Evolutionary conservation across 2,797 vertebrate genomes (phyloP), one percentile per base, ranked within the genome.

Genomic region (Tragopan temminckii): DNA sequence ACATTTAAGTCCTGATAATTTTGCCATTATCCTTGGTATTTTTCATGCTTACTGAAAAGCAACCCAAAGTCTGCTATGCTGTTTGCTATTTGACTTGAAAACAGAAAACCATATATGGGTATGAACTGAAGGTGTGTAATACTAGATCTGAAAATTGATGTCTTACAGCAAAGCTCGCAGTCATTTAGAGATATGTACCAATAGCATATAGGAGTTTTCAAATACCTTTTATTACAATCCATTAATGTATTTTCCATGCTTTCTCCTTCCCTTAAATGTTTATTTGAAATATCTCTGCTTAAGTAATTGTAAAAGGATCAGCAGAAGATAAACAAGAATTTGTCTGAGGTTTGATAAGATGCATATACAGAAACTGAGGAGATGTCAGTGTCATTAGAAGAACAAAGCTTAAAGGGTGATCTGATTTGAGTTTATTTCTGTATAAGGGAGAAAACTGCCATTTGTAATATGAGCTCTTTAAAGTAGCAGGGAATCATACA

Each of bases 391-490:
- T 52, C 53, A 35, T 55, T 90, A 84, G 35, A 43, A 92, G 77
- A 74, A 66, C 57, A 31, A 84, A 88, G 59, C 53, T 83, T 93
- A 83, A 45, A 48, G 67, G 45, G 53, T 55, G 71, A 78, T 52
- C 33, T 87, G 55, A 43, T 78, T 70, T 53, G 52, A 68, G 46
- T 83, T 93, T 67, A 80, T 78, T 59, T 87, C 35, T 36, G 81
- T 74, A 75, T 84, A 21, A 63, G 69, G 71, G 31, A 83, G 55
- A 66, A 88, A 83, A 93, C 79, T 91, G 43, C 53, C 42, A 62
- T 31, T 77, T 80, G 53, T 62, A 71, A 70, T 46, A 42, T 18
- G 42, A 82, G 36, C 48, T 93, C 69, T 80, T 90, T 89, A 92
- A 80, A 48, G 40, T 76, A 80, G 50, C 66, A 81, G 48, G 63